Conservation (phyloP, 2,113 vertebrate genomes). For the Hippocampus barbouri region DNA sequence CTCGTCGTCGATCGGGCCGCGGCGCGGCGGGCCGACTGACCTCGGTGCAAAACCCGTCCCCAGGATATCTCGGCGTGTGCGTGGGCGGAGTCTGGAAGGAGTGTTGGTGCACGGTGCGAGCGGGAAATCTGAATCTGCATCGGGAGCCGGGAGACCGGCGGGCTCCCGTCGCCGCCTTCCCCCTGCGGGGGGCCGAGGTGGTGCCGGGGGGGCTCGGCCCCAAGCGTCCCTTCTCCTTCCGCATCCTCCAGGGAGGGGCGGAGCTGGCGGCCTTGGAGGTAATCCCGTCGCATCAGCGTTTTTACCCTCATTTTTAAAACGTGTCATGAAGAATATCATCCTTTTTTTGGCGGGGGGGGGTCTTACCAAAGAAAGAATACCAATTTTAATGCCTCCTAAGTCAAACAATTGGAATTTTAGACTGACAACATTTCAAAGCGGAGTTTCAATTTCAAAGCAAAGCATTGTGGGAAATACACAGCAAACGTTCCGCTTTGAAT, state of each 20-base stretch:
- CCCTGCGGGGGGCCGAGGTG: slow-evolving; percentile 84
- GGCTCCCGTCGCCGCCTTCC: slow-evolving; percentile 76
- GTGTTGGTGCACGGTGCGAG: slow-evolving; percentile 85
- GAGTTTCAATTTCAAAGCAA: too few relatives aligned
- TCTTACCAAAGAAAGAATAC: too few relatives aligned
- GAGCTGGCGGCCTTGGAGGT: slow-evolving; percentile 88
- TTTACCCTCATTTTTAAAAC: too few relatives aligned
- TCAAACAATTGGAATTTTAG: background rate
- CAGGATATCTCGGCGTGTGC: slow-evolving; percentile 86
- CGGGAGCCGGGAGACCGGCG: slow-evolving; percentile 80
- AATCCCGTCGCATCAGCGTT: background rate
- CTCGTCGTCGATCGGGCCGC: background rate
- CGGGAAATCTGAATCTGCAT: slow-evolving; percentile 83
- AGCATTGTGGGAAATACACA: too few relatives aligned
- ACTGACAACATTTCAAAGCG: too few relatives aligned
- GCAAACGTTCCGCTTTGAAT: too few relatives aligned
- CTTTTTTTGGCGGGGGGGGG: too few relatives aligned
- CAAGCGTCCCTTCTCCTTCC: slow-evolving; percentile 91
- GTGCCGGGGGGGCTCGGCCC: slow-evolving; percentile 86
- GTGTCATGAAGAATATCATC: too few relatives aligned
- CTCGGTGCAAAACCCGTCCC: background rate
- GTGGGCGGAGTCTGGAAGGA: slow-evolving; percentile 91
- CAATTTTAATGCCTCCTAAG: background rate
- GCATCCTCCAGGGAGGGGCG: slow-evolving; percentile 80
- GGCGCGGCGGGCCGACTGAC: background rate